These are phyloP conservation scores for Aselliscus stoliczkanus DNA, from an alignment of 2,797 vertebrate species.

Conservation along the genomic window DNA sequence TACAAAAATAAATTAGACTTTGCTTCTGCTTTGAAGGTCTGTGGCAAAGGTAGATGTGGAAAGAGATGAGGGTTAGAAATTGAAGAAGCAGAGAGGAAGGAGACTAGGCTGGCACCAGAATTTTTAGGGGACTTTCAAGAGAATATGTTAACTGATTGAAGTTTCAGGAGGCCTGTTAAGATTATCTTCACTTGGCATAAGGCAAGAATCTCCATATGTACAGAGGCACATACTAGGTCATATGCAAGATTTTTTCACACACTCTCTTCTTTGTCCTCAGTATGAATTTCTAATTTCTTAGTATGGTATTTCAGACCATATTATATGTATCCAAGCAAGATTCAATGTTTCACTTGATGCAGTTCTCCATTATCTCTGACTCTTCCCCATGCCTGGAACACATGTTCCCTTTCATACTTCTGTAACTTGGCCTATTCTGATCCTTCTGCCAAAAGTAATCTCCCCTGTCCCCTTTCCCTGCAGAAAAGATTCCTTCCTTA, in stretches of 20 bases:
- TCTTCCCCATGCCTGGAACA: too few species aligned
- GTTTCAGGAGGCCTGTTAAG: background rate
- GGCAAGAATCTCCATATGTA: background rate
- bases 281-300: background rate
- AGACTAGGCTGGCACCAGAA: too few species aligned
- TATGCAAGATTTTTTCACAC: background rate
- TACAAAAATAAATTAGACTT: background rate
- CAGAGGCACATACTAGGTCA: background rate
- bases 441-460: background rate
- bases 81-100: background rate
- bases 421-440: background rate
- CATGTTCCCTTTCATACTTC: background rate
- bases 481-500: background rate
- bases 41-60: background rate
- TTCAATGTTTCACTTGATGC: background rate
- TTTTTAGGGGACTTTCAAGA: too few species aligned
- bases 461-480: background rate
- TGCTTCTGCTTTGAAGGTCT: background rate
- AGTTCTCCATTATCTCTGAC: background rate
- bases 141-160: background rate
- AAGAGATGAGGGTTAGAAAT: background rate
- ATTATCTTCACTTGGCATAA: background rate
- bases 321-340: rapidly evolving
- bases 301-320: background rate
- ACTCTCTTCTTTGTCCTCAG: background rate